Percentiles rank a stretch among this genome's conserved stretches.
These are phyloP conservation scores for Scaptomyza cyrtandrae DNA, from an alignment of 2,888 invertebrate species.

Conservation along the genomic window DNA sequence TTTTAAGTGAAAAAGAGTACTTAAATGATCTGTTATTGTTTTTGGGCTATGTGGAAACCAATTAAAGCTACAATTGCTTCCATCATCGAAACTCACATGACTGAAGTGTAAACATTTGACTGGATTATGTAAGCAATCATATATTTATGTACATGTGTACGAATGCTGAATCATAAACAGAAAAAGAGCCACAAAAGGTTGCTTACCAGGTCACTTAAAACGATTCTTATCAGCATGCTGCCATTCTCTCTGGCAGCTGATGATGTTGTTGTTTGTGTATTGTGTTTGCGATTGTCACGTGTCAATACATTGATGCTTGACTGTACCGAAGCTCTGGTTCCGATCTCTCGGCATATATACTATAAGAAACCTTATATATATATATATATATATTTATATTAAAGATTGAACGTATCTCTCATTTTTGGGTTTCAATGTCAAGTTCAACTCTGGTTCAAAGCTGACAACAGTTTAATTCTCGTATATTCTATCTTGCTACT, in stretches of 20 bases:
- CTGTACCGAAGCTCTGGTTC: slow-evolving; percentile 51
- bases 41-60: neutral
- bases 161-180: slow-evolving; percentile 56
- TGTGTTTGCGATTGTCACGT: slow-evolving; percentile 49
- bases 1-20: neutral
- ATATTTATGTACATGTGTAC: slow-evolving; percentile 2
- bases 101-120: slow-evolving; percentile 16
- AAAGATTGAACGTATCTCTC: slow-evolving; percentile 44
- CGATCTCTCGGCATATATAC: slow-evolving; percentile 17
- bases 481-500: slow-evolving; percentile 13
- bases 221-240: slow-evolving; percentile 44
- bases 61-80: neutral
- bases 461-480: slow-evolving; percentile 31
- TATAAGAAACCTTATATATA: slow-evolving; percentile 12
- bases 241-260: neutral
- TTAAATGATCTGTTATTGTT: neutral
- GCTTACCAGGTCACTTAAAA: slow-evolving; percentile 42
- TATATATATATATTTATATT: neutral
- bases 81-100: slow-evolving; percentile 4
- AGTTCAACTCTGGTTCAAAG: slow-evolving; percentile 63
- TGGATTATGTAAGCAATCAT: slow-evolving; percentile 63
- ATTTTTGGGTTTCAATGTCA: slow-evolving; percentile 70
- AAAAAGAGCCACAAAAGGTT: slow-evolving; percentile 37
- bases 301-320: slow-evolving; percentile 32
- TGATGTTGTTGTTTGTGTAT: slow-evolving; percentile 17